Conservation (phyloP, 2,113 vertebrate species). For the Emydura subglobosa region DNA sequence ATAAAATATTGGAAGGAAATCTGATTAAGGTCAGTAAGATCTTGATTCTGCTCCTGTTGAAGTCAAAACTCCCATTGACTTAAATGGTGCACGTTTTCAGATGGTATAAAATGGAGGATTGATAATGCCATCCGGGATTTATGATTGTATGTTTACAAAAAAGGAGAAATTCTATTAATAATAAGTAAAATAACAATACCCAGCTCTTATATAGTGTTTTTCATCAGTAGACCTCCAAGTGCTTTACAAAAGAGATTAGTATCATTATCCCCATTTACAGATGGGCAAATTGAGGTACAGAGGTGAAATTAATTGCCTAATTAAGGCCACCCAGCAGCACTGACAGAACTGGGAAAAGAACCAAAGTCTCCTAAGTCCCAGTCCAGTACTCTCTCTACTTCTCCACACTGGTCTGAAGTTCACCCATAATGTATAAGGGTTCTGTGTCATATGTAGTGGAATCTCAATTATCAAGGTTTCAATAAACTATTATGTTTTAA, state of each 20-base stretch:
- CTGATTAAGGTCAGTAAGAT: not conserved
- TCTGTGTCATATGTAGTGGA: not conserved
- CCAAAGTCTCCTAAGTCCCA: not conserved
- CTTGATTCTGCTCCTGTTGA: not conserved
- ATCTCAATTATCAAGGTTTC: not conserved
- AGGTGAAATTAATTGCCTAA: not conserved
- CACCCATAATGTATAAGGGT: not conserved
- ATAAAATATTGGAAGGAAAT: not conserved
- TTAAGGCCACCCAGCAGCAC: not conserved
- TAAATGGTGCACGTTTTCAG: not conserved
- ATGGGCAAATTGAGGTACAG: not conserved
- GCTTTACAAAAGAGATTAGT: not conserved
- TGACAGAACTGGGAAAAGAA: not conserved
- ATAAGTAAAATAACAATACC: not conserved
- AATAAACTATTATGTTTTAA: not conserved
- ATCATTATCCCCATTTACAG: not conserved
- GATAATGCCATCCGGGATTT: not conserved
- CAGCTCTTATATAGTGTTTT: not conserved
- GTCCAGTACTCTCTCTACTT: not conserved
- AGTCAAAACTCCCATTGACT: not conserved
- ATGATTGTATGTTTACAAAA: not conserved
- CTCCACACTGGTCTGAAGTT: not conserved
- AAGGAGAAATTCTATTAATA: not conserved
- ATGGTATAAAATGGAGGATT: not conserved
- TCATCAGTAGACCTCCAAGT: not conserved